Conservation (phyloP, 1,140 invertebrate genomes). For the Leptopilina clavipes region DNA sequence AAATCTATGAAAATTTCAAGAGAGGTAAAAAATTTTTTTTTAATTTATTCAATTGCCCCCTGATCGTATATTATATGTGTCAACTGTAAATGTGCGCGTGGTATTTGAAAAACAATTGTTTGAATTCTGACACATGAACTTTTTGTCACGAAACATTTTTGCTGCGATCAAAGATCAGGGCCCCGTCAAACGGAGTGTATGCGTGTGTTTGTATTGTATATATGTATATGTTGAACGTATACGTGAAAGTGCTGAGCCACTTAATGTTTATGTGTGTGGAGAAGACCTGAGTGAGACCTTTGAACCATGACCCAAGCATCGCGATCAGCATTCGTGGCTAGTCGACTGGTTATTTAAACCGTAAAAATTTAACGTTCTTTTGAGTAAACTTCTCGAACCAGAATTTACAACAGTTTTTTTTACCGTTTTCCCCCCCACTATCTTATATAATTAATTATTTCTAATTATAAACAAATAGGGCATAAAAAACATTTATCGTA, state of each 20-base stretch:
- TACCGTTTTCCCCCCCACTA: too few species aligned
- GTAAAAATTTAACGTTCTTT: conserved; percentile 57
- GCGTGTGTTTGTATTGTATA: conserved; percentile 41
- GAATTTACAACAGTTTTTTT: neutral
- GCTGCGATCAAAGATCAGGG: conserved; percentile 49
- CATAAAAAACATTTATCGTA: too few species aligned
- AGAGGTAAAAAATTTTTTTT: too few species aligned
- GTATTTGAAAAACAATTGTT: conserved; percentile 22
- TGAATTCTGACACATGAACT: neutral
- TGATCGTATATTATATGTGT: too few species aligned
- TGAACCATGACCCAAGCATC: conserved; percentile 62
- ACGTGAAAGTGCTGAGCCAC: conserved; percentile 61
- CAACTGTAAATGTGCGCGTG: neutral
- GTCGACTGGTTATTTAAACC: conserved; percentile 43
- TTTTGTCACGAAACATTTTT: conserved; percentile 40
- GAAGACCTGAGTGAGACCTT: conserved; percentile 61
- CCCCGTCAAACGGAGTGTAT: conserved; percentile 45
- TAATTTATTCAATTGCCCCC: too few species aligned
- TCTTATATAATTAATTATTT: neutral
- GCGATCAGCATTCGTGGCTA: conserved; percentile 49
- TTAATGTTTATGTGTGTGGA: conserved; percentile 63
- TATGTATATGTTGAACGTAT: conserved; percentile 30
- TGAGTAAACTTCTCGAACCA: neutral
- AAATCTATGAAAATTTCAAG: too few species aligned
- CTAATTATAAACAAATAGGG: too few species aligned